Evolutionary conservation across 2,797 vertebrate species (phyloP).

Genomic region (Cercopithecus diana): DNA sequence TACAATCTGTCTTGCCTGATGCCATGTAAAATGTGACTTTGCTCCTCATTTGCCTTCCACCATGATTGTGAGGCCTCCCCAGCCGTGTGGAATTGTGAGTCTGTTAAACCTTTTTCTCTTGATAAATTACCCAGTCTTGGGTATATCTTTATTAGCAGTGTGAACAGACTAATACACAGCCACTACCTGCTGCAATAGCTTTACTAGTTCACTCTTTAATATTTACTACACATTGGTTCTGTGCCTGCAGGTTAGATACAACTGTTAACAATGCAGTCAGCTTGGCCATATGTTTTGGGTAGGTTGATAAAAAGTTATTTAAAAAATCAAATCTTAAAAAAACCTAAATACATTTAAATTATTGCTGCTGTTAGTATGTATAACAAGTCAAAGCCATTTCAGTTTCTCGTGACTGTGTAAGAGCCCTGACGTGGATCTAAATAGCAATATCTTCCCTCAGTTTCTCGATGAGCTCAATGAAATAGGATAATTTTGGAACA

Average conservation of each 20-base stretch:
- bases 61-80: too few relatives aligned
- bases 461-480: not conserved
- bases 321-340: not conserved
- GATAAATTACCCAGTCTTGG: too few relatives aligned
- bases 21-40: too few relatives aligned
- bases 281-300: not conserved
- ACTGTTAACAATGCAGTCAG: not conserved
- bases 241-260: not conserved
- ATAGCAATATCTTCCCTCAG: not conserved
- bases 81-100: too few relatives aligned
- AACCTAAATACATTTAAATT: not conserved
- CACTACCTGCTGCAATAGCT: not conserved
- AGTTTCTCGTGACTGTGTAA: not conserved
- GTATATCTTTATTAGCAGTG: too few relatives aligned
- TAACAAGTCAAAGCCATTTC: not conserved
- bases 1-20: too few relatives aligned
- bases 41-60: too few relatives aligned
- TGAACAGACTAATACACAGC: too few relatives aligned
- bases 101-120: too few relatives aligned
- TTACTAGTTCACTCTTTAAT: not conserved
- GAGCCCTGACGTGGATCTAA: not conserved
- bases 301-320: not conserved
- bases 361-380: not conserved
- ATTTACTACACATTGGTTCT: not conserved
- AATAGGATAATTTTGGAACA: not conserved